These are phyloP conservation scores for Solea solea DNA, from an alignment of 2,113 vertebrate species.

Conservation along the genomic window DNA sequence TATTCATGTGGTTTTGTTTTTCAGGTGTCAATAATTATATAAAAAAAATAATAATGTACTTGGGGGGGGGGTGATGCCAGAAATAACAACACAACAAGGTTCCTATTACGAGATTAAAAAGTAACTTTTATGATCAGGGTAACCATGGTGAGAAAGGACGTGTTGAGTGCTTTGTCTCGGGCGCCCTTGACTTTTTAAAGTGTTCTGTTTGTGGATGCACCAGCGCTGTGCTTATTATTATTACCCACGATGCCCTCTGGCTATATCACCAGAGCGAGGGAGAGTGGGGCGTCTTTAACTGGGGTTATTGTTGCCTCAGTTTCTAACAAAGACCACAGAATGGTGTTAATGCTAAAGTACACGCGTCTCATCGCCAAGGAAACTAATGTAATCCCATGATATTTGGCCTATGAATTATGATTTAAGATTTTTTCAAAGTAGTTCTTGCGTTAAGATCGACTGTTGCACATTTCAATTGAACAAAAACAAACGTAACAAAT, in stretches of 20 bases:
- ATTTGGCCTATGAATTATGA: too few species aligned
- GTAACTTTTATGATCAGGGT: too few species aligned
- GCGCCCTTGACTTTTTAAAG: neutral
- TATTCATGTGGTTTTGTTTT: constrained; percentile 20
- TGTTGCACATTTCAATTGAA: too few species aligned
- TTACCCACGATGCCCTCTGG: constrained; percentile 5
- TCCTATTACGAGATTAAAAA: too few species aligned
- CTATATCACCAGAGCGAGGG: neutral
- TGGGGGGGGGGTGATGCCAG: neutral
- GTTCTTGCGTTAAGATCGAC: too few species aligned
- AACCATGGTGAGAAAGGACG: neutral
- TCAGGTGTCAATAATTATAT: neutral
- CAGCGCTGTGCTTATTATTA: constrained; percentile 1
- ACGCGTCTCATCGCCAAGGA: too few species aligned
- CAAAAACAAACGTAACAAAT: too few species aligned
- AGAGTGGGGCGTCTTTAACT: constrained; percentile 12
- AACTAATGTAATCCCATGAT: too few species aligned
- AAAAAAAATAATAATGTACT: constrained; percentile 13
- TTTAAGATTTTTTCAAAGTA: too few species aligned
- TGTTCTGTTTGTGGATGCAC: constrained; percentile 21
- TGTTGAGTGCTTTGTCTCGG: neutral
- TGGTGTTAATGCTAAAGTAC: constrained; percentile 20
- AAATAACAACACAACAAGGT: constrained; percentile 3
- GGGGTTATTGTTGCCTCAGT: constrained; percentile 14
- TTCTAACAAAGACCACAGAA: constrained; percentile 15